These are phyloP conservation scores for Aleiodes testaceus DNA, from an alignment of 2,888 invertebrate species.

Conservation along the genomic window DNA sequence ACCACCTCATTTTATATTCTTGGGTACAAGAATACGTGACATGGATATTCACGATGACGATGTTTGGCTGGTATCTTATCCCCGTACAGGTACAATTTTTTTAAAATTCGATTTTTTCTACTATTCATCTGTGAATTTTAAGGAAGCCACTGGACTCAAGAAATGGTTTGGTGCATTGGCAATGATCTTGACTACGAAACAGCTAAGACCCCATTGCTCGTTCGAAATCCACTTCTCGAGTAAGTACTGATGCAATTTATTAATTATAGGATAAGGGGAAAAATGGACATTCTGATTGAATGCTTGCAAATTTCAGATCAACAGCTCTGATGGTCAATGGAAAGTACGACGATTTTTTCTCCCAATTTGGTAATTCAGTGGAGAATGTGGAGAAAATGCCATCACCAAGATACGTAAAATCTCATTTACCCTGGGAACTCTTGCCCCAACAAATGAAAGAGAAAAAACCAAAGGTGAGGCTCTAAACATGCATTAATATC, in stretches of 20 bases:
- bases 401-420: constrained; percentile 84
- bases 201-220: constrained; percentile 77
- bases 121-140: too few species aligned
- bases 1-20: constrained; percentile 80
- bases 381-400: constrained; percentile 80
- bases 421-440: constrained; percentile 83
- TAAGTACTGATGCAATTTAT: constrained; percentile 49
- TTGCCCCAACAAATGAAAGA: constrained; percentile 76
- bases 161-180: constrained; percentile 93
- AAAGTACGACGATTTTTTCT: constrained; percentile 64
- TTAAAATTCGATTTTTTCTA: too few species aligned
- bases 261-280: too few species aligned
- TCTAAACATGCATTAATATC: constrained; percentile 37
- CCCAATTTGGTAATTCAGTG: constrained; percentile 80
- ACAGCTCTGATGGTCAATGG: constrained; percentile 66
- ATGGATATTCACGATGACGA: constrained; percentile 84
- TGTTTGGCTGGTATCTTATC: constrained; percentile 91
- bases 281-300: too few species aligned
- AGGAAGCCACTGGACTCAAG: constrained; percentile 95
- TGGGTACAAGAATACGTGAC: constrained; percentile 81
- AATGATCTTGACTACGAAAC: constrained; percentile 85
- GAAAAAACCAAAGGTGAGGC: constrained; percentile 82
- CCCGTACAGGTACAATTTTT: constrained; percentile 85
- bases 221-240: constrained; percentile 74
- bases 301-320: constrained; percentile 54